Evolutionary conservation across 2,888 invertebrate species (phyloP), one percentile per base, ranked within the genome.

Genomic region (Tethea ocularis): DNA sequence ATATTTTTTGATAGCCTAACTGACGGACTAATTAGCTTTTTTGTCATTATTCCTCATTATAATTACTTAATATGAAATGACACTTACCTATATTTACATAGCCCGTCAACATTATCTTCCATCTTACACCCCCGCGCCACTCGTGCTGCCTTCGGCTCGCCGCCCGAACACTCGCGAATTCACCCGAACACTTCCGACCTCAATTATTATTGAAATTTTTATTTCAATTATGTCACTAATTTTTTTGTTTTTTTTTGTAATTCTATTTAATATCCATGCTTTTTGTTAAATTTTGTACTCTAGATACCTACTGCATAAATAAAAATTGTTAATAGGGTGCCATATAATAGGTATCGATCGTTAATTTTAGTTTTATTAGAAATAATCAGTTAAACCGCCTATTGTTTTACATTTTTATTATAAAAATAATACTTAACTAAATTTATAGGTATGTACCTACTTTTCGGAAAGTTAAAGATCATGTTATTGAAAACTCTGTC

Each of bases 61-160:
- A 13, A 33, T 33, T 13, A 33, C 1, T 2, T 33, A 13, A 33
- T 33, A 33, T 51, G 53, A 26, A 23, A 51, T 56, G 17, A 17
- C 60, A 75, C 87, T 88, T 64, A 93, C 93, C 93, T 92, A 86
- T 84, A 89, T 79, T 81, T 83, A 74, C 70, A 79, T 75, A 79
- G 82, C 80, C 82, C 78, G 75, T 80, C 84, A 86, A 83, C 89
- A 88, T 91, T 87, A 80, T 89, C 87, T 87, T 91, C 91, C 91
- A 93, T 93, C 86, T 91, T 91, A 87, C 84, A 78, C 78, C 86
- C 69, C 66, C 77, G 66, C 81, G 67, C 75, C 76, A 67, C 75
- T 70, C 67, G 60, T 72, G 67, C 65, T 59, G 62, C 58, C 63
- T 64, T 69, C 73, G 74, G 75, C 61, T 64, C 65, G 60, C 62